Evolutionary conservation across 2,888 invertebrate species (phyloP).

Genomic region (Eucera pruinosa): DNA sequence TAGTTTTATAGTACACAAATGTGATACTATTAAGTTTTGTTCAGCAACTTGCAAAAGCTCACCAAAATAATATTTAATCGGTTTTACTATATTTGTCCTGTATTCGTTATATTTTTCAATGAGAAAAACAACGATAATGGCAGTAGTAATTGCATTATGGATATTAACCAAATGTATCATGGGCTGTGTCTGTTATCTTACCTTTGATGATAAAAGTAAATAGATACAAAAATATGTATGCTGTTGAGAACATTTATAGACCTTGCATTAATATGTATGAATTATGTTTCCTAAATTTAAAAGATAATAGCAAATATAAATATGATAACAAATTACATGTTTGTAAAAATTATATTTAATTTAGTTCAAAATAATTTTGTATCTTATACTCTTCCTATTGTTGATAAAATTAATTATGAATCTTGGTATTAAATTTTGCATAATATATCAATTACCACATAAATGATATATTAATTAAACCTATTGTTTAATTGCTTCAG

Average conservation of each 20-base stretch:
- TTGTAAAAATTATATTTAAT: conserved; percentile 1
- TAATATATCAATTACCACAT: neutral
- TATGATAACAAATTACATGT: neutral
- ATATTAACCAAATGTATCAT: conserved; percentile 41
- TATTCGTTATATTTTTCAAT: neutral
- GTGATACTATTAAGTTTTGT: neutral
- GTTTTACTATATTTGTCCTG: neutral
- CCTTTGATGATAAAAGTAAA: conserved; percentile 55
- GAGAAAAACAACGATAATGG: neutral
- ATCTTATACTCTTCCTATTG: neutral
- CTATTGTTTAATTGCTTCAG: conserved; percentile 88
- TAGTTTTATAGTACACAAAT: neutral
- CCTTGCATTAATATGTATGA: conserved; percentile 25
- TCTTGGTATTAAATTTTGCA: neutral
- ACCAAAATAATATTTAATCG: neutral
- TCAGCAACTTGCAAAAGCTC: too few species aligned
- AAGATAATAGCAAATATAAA: neutral
- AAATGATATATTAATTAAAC: neutral
- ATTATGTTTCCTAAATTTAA: neutral
- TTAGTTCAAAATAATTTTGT: neutral
- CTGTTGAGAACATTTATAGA: conserved; percentile 14
- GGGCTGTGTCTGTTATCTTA: conserved; percentile 66
- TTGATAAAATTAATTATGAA: neutral
- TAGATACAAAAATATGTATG: conserved; percentile 46
- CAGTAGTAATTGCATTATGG: conserved; percentile 28